Conservation (phyloP, 2,113 vertebrate genomes). For the Acanthisitta chloris region DNA sequence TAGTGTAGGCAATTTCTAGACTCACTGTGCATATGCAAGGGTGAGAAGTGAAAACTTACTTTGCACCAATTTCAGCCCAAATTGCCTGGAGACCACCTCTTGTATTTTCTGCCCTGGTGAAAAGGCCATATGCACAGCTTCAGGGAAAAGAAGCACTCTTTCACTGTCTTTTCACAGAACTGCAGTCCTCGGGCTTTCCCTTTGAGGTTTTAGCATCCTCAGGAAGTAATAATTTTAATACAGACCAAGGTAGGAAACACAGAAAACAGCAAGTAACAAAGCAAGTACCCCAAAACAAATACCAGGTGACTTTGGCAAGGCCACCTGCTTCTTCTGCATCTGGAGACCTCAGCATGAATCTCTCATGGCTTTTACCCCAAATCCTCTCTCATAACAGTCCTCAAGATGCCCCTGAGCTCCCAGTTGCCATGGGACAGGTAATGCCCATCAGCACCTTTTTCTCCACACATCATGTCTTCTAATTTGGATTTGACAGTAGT, state of each 20-base stretch:
- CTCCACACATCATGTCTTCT: background rate
- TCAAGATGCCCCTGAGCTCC: background rate
- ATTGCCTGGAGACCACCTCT: background rate
- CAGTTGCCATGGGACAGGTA: background rate
- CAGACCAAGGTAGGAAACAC: background rate
- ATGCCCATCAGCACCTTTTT: background rate
- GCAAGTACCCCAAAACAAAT: background rate
- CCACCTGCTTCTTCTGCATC: background rate
- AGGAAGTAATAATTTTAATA: background rate
- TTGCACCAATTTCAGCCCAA: background rate
- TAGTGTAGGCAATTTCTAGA: background rate
- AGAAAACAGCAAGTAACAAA: background rate
- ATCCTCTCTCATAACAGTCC: background rate
- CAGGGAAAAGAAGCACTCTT: background rate
- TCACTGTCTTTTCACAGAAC: background rate
- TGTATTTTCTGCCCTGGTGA: background rate
- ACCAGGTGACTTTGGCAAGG: background rate
- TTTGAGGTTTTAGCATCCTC: background rate
- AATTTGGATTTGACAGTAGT: background rate
- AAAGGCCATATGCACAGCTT: background rate
- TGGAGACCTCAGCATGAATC: background rate
- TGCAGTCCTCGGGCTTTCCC: background rate
- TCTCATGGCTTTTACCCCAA: background rate
- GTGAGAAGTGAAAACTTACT: background rate
- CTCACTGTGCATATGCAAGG: background rate